Base-by-base conservation (phyloP, 2,113 vertebrate species). In the Halcyon senegalensis region DNA sequence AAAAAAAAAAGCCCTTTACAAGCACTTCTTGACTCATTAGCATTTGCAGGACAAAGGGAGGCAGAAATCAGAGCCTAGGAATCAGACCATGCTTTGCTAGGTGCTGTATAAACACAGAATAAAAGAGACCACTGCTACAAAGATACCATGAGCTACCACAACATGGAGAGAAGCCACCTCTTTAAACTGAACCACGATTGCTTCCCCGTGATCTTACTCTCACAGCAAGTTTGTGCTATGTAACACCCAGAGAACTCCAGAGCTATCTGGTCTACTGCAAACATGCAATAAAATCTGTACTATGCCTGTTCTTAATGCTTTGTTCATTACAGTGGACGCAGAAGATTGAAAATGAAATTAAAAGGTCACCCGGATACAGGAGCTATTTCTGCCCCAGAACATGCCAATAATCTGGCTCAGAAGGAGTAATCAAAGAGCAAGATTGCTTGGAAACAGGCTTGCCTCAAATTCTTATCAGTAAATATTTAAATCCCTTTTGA, bases 351-450 rank as follows among this genome's bases (percentile, higher is more conserved):
- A 88, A 85, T 63, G 67, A 94, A 94, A 78, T 82, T 76, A 76
- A 96, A 96, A 95, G 90, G 94, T 74, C 90, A 78, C 50, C 80
- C 64, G 64, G 48, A 92, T 43, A 46, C 7, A 59, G 0, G 53
- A 95, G 69, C 60, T 89, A 81, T 92, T 97, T 84, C 81, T 91
- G 84, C 69, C 37, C 13, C 62, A 85, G 58, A 92, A 74, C 48
- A 94, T 39, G 53, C 28, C 75, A 83, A 88, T 89, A 87, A 85
- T 69, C 94, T 77, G 58, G 68, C 53, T 90, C 69, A 69, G 62
- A 69, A 84, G 68, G 51, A 93, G 84, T 31, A 90, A 75, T 37
- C 43, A 60, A 37, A 84, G 25, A 78, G 37, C 39, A 87, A 76
- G 58, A 66, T 35, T 74, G 51, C 68, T 59, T 53, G 27, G 75